These are phyloP conservation scores for Darevskia mixta DNA, from an alignment of 2,797 vertebrate species.

Conservation along the genomic window DNA sequence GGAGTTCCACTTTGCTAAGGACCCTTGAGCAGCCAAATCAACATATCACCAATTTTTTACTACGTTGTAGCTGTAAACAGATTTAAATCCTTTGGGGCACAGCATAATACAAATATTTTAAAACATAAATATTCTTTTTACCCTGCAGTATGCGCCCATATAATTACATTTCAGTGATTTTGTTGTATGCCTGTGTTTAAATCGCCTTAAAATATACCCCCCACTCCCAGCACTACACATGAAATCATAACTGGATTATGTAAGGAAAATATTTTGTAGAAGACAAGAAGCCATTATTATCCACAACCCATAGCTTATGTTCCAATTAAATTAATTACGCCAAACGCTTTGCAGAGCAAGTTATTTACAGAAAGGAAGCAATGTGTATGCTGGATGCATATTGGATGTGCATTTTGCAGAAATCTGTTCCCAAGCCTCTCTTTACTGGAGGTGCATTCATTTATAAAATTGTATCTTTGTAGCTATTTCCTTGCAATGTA, in stretches of 20 bases:
- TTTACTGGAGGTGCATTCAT: constrained; percentile 21
- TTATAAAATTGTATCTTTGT: constrained; percentile 5
- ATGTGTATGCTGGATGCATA: not conserved
- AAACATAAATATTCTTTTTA: not conserved
- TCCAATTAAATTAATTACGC: constrained; percentile 26
- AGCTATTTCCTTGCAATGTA: not conserved
- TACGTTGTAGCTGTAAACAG: constrained; percentile 1
- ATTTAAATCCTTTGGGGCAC: not conserved
- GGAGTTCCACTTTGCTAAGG: not conserved
- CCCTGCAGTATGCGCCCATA: not conserved
- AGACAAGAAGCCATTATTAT: constrained; percentile 21
- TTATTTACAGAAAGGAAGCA: not conserved
- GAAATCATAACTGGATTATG: not conserved
- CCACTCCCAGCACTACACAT: constrained; percentile 34
- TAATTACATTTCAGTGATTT: not conserved
- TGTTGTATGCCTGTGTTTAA: not conserved
- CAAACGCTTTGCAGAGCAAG: constrained; percentile 7
- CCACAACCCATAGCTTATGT: not conserved
- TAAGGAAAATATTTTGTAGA: not conserved
- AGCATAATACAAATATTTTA: not conserved
- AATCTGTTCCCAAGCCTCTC: not conserved
- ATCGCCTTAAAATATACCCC: not conserved
- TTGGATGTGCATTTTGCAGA: not conserved
- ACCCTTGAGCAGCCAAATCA: not conserved
- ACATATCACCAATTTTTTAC: not conserved